Evolutionary conservation across 1,140 invertebrate species (phyloP), one percentile per base, ranked within the genome.

Genomic region (Trinorchestia longiramus): DNA sequence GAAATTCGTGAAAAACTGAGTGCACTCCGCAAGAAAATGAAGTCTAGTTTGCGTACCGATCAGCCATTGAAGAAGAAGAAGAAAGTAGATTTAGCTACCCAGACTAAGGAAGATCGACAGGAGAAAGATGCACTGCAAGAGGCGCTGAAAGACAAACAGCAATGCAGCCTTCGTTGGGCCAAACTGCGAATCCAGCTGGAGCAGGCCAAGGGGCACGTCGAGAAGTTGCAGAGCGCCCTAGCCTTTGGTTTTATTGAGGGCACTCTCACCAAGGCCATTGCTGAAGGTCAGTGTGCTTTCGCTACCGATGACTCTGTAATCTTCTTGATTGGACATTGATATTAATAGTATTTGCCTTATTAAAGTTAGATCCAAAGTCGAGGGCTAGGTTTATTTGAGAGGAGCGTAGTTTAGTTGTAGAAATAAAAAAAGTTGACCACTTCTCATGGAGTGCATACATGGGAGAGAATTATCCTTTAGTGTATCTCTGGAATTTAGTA

Each of bases 201-300:
- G 28, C 97, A 97, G 91, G 96, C 99, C 36, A 97, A 98, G 96
- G 97, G 97, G 0, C 98, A 99, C 97, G 97, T 99, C 0, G 98
- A 98, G 95, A 97, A 97, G 77, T 98, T 98, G 87, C 98, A 98
- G 96, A 98, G 98, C 96, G 98, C 98, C 0, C 97, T 99, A 95
- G 98, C 99, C 0, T 99, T 99, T 97, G 98, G 98, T 0, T 99
- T 99, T 97, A 98, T 99, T 96, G 99, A 99, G 97, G 99, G 99
- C 42, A 98, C 98, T 96, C 97, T 99, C 96, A 98, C 99, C 0
- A 99, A 98, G 97, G 99, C 99, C 19, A 98, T 99, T 96, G 98
- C 98, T 97, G 98, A 99, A 97, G 99, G 98, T 97, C 97, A 96
- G 96, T 90, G 88, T 77, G 1, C 19, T 77, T 1, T 77, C 28